phyloP scores from a whole-genome alignment of 2,113 vertebrate species.

The Podarcis cretensis region DNA sequence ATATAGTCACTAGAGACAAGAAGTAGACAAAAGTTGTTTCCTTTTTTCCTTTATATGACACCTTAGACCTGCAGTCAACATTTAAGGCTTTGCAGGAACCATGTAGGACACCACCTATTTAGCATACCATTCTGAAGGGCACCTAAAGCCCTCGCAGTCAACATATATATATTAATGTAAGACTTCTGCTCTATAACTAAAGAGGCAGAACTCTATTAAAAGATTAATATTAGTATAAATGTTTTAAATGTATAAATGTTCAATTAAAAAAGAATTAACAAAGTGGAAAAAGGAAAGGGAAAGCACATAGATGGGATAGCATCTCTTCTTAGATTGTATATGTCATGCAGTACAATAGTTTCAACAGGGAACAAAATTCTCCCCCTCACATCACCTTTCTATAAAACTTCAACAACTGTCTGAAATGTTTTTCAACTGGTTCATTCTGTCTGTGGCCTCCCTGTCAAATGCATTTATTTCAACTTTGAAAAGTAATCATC shows the following conservation, averaged over 20 bases:
- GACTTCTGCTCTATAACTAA: background rate
- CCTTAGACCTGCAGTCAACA: background rate
- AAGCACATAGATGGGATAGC: background rate
- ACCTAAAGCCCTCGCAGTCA: background rate
- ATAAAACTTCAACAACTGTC: background rate
- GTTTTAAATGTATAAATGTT: background rate
- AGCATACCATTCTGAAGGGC: background rate
- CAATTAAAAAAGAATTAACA: background rate
- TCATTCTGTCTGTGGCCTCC: slow-evolving; percentile 12
- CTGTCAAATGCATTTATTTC: slow-evolving; percentile 27
- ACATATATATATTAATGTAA: rapidly evolving
- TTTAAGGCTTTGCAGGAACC: background rate
- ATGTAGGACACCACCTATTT: background rate
- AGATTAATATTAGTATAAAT: background rate
- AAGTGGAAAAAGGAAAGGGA: background rate
- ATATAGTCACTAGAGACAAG: background rate
- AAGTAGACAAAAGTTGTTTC: background rate
- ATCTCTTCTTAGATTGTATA: background rate
- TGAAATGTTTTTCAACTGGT: slow-evolving; percentile 24
- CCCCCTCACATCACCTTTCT: background rate
- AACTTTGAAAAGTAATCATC: slow-evolving; percentile 27
- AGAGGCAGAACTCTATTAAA: background rate
- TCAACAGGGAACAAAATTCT: background rate
- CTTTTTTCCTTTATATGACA: background rate
- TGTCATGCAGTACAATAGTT: background rate